phyloP scores from a whole-genome alignment of 1,140 invertebrate species.

The Ceratoteleas bidentatus region DNA sequence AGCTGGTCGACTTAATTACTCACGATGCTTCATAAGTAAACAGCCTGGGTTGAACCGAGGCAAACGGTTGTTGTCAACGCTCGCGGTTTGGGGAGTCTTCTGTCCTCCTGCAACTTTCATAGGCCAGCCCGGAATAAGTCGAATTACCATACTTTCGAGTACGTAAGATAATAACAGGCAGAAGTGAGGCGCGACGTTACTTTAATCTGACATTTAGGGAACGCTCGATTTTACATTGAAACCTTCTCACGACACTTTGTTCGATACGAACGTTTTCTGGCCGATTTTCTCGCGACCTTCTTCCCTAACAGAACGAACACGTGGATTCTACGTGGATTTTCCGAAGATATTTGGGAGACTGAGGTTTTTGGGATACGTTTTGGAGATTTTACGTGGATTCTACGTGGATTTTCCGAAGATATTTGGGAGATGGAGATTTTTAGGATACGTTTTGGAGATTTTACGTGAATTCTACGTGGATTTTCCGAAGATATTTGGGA shows the following conservation, averaged over 20 bases:
- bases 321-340: no score
- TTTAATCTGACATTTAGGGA: conserved; percentile 40
- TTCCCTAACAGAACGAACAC: no score
- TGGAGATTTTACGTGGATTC: no score
- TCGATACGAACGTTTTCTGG: conserved; percentile 13
- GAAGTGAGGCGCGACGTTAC: conserved; percentile 18
- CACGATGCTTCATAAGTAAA: not conserved
- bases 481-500: no score
- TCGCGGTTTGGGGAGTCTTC: conserved; percentile 7
- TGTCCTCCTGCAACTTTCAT: conserved; percentile 15
- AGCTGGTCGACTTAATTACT: not conserved
- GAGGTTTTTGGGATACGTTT: no score
- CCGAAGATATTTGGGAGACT: no score
- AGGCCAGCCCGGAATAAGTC: conserved; percentile 10
- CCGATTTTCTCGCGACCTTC: conserved; percentile 3
- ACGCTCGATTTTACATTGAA: no score
- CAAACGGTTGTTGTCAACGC: not conserved
- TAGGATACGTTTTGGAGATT: no score
- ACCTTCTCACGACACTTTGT: conserved; percentile 26
- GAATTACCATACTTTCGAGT: conserved; percentile 27
- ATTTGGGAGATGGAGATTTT: no score
- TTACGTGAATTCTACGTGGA: no score
- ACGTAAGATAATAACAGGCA: conserved; percentile 42
- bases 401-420: no score
- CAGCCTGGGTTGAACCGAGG: not conserved